Evolutionary conservation across 23 tunicate genomes (phyloP).

Genomic region (Halocynthia aurantium): DNA sequence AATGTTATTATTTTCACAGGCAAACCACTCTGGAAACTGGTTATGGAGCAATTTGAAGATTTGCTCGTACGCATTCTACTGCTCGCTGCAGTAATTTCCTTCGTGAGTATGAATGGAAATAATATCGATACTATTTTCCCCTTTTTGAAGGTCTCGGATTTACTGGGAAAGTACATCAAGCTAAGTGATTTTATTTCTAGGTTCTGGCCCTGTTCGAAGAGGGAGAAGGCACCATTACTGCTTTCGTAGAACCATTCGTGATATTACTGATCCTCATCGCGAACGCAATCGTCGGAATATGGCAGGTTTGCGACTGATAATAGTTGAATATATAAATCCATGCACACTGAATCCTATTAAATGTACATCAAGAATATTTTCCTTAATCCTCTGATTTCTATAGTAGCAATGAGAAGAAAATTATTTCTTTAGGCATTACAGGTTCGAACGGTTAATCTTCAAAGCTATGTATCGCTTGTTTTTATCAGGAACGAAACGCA

Average conservation of each 20-base stretch:
- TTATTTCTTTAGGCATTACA: background rate
- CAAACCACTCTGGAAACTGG: constrained; percentile 80
- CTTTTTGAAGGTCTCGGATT: too few relatives aligned
- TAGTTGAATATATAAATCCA: background rate
- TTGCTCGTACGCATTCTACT: constrained; percentile 79
- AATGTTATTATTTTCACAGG: constrained; percentile 17
- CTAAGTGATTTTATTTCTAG: background rate
- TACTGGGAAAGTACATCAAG: background rate
- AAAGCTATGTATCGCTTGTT: background rate
- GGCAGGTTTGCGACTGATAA: constrained; percentile 50
- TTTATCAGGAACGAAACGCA: constrained; percentile 78
- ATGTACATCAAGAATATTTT: too few relatives aligned
- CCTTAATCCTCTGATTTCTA: too few relatives aligned
- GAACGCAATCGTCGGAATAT: constrained; percentile 95
- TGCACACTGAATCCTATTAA: background rate
- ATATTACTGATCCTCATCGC: constrained; percentile 92
- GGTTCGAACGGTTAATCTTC: background rate
- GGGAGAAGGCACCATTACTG: constrained; percentile 89
- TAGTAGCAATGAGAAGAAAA: background rate
- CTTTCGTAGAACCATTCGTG: constrained; percentile 99
- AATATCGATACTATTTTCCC: too few relatives aligned
- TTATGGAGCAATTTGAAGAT: constrained; percentile 96
- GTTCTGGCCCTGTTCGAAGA: constrained; percentile 95
- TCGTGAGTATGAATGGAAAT: constrained; percentile 20
- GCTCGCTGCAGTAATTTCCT: constrained; percentile 88